phyloP scores from a whole-genome alignment of 2,888 invertebrate species.

The Eulithis testata region DNA sequence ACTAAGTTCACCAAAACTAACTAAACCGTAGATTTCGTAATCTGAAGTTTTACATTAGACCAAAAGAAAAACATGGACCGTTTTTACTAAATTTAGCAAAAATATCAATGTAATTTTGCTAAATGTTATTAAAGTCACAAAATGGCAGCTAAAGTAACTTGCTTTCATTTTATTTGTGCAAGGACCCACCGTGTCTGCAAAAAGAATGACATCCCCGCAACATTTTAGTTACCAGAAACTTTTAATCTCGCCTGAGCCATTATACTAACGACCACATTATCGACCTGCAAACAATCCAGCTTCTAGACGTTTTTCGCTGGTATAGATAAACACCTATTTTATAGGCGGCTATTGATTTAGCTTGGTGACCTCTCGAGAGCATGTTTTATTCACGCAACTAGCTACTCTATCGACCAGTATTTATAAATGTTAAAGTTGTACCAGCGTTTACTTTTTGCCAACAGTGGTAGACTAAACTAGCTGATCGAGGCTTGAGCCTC shows the following conservation, averaged over 20 bases:
- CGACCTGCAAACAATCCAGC: constrained; percentile 11
- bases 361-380: not conserved
- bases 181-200: too few species aligned
- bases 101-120: too few species aligned
- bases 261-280: constrained; percentile 23
- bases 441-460: not conserved
- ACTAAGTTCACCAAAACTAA: too few species aligned
- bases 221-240: constrained; percentile 7
- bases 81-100: too few species aligned
- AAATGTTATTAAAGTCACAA: too few species aligned
- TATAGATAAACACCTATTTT: not conserved
- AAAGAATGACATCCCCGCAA: not conserved
- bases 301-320: not conserved
- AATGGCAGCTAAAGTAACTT: too few species aligned
- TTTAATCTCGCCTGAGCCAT: constrained; percentile 13
- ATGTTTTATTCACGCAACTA: constrained; percentile 13
- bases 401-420: constrained; percentile 3
- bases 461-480: not conserved
- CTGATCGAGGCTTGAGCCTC: too few species aligned
- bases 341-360: constrained; percentile 8
- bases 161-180: too few species aligned
- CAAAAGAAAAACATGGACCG: too few species aligned
- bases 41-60: too few species aligned
- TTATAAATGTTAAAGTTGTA: constrained; percentile 7
- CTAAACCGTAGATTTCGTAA: too few species aligned